Conservation (phyloP, 2,797 vertebrate genomes). For the Dermochelys coriacea region DNA sequence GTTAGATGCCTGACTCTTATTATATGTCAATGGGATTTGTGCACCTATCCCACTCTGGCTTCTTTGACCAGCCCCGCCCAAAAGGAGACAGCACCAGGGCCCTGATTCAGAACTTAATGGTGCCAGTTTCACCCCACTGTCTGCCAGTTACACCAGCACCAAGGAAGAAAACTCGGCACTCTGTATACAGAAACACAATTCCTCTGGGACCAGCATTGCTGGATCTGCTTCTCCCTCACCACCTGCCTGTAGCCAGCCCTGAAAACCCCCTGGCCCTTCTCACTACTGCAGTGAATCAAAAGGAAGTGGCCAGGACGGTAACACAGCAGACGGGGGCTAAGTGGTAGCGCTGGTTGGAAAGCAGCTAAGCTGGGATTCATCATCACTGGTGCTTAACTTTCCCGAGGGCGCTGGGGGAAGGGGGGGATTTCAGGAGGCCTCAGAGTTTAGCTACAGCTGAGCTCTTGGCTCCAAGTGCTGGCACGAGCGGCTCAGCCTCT, state of each 20-base stretch:
- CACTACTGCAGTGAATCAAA: not conserved
- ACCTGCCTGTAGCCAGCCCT: not conserved
- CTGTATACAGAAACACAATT: not conserved
- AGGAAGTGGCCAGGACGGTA: not conserved
- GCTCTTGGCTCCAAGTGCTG: not conserved
- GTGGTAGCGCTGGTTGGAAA: not conserved
- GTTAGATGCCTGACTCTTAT: not conserved
- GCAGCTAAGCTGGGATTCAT: not conserved
- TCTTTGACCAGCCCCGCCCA: not conserved
- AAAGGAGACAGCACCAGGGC: not conserved
- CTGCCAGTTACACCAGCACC: not conserved
- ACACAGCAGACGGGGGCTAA: not conserved
- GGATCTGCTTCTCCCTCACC: not conserved
- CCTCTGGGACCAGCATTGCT: not conserved
- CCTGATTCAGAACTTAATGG: not conserved
- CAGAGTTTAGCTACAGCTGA: not conserved
- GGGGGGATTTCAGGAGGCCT: not conserved
- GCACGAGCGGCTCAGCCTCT: not conserved
- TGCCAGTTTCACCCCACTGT: not conserved
- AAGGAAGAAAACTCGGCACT: not conserved
- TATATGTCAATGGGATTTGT: not conserved
- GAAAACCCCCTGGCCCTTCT: not conserved
- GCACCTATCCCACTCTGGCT: not conserved
- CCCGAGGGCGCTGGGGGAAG: rapidly evolving
- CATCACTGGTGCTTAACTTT: not conserved